Conservation (phyloP, 1,140 invertebrate genomes). For the Apocrypta bakeri region DNA sequence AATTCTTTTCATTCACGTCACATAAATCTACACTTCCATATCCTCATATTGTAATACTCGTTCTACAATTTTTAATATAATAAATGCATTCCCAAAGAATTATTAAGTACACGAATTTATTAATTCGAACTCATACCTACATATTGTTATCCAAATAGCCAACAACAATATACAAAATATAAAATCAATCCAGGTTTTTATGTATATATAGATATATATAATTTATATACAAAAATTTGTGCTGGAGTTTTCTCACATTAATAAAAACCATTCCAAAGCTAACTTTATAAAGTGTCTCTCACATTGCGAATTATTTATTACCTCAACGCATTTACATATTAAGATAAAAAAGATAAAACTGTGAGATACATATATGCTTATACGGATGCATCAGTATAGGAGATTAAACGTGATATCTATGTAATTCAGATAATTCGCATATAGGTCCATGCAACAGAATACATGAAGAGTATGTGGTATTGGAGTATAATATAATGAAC, state of each 20-base stretch:
- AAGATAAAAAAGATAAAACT: not conserved
- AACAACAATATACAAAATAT: not conserved
- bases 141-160: not conserved
- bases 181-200: not conserved
- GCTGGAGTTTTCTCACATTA: not conserved
- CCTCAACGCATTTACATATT: not conserved
- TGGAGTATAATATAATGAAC: not conserved
- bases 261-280: not conserved
- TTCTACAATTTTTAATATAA: not conserved
- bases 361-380: not conserved
- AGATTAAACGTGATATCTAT: not conserved
- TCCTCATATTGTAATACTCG: not conserved
- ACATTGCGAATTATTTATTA: not conserved
- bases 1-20: not conserved
- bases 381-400: not conserved
- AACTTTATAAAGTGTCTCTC: not conserved
- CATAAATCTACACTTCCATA: not conserved
- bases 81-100: not conserved
- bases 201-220: not conserved
- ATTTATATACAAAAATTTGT: slow-evolving; percentile 2
- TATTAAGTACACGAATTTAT: not conserved
- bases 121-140: not conserved
- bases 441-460: not conserved
- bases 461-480: not conserved
- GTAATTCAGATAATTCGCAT: not conserved